phyloP scores from a whole-genome alignment of 2,888 invertebrate genomes.

The Osedax frankpressi region DNA sequence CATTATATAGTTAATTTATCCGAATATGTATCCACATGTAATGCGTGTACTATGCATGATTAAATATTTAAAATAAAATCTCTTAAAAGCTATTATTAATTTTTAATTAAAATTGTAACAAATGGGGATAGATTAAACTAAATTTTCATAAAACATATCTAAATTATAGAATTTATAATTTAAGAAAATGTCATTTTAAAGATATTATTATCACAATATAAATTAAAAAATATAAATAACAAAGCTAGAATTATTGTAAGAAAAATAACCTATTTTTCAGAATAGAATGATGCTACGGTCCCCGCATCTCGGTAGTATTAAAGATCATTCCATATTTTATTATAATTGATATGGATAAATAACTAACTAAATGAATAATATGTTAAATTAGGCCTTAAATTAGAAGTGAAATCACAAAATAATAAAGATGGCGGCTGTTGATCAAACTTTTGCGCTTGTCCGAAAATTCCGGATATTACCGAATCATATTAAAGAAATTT shows the following conservation, averaged over 20 bases:
- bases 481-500: conserved; percentile 33
- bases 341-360: not conserved
- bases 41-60: no score
- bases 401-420: conserved; percentile 30
- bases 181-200: not conserved
- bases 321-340: not conserved
- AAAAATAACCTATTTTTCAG: not conserved
- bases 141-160: no score
- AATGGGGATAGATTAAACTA: no score
- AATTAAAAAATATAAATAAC: not conserved
- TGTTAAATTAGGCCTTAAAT: not conserved
- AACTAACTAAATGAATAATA: not conserved
- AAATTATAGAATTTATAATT: no score
- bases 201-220: not conserved
- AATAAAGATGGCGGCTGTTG: conserved; percentile 89
- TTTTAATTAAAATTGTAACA: no score
- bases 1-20: no score
- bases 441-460: conserved; percentile 89
- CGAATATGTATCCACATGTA: no score
- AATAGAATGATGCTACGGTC: not conserved
- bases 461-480: conserved; percentile 52
- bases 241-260: not conserved
- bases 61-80: no score
- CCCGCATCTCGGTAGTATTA: not conserved
- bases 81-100: no score